Base-by-base conservation (phyloP, 2,113 vertebrate species). In the Rutilus rutilus region DNA sequence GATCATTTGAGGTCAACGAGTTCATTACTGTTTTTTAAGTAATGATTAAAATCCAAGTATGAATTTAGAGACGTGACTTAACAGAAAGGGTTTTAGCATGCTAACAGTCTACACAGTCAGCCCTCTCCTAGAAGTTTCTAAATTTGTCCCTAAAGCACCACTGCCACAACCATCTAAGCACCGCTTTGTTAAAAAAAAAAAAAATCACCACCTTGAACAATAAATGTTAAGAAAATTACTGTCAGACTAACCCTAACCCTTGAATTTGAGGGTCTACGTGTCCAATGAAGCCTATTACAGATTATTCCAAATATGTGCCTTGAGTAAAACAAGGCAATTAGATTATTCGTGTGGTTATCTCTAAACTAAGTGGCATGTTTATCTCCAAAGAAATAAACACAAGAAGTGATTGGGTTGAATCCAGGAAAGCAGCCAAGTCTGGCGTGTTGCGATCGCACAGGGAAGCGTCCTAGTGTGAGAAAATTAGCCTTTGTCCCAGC, bases 291-390 rank as follows among this genome's bases (percentile, higher is more conserved):
- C 59, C 25, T n/a, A 65, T 27, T 42, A 10, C 59, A 81, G 59
- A 65, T 47, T 21, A 30, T 45, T 25, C 85, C 78, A 84, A 80
- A 90, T 64, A 83, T 7, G 36, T 87, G 85, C 83, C 67, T 62
- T 79, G 86, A 90, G 88, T 90, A 30, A 87, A 89, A 88, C 88
- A 87, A 88, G 71, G 86, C 83, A 79, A 88, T 89, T 89, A 21
- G 39, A 30, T 83, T 86, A 90, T 89, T 71, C 79, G 82, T 80
- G 79, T 87, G 87, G 91, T 90, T 90, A 90, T 92, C 87, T 87
- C 75, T 86, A 42, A 92, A 90, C 90, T 92, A 88, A 65, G 83
- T 86, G 89, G 90, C 91, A 88, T 82, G 52, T 74, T 75, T 67
- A 75, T 62, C 30, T 27, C 21, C 27, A 77, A 75, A 73, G 17